Conservation (phyloP, 2,797 vertebrate genomes). For the Tadarida brasiliensis region DNA sequence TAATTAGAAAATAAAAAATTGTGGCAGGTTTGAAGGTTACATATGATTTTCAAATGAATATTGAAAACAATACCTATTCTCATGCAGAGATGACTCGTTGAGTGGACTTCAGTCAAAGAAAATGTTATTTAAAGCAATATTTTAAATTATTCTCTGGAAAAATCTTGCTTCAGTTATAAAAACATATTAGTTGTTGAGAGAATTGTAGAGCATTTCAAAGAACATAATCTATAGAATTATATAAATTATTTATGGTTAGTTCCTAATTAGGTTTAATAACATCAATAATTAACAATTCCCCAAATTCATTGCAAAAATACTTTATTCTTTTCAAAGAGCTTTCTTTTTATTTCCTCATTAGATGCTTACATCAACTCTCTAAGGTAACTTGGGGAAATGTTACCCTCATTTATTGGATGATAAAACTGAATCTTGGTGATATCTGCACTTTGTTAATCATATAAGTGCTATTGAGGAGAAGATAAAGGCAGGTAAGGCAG, state of each 20-base stretch:
- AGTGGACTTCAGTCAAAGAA: constrained; percentile 67
- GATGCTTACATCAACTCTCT: constrained; percentile 28
- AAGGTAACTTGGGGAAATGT: constrained; percentile 10
- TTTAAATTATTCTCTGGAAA: constrained; percentile 63
- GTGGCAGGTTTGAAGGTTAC: not conserved
- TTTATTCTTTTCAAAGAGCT: constrained; percentile 71
- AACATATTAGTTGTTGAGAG: constrained; percentile 57
- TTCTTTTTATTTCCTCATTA: constrained; percentile 57
- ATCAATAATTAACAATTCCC: constrained; percentile 79
- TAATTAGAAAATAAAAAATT: not conserved
- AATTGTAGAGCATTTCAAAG: constrained; percentile 48
- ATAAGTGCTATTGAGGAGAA: not conserved
- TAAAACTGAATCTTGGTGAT: constrained; percentile 2
- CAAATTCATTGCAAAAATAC: constrained; percentile 42
- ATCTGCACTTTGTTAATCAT: not conserved
- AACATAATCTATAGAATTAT: constrained; percentile 67
- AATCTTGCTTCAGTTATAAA: constrained; percentile 61
- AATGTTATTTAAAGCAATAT: constrained; percentile 54
- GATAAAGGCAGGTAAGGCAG: too few species aligned
- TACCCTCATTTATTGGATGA: constrained; percentile 26
- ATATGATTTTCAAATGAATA: constrained; percentile 49
- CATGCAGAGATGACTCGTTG: not conserved
- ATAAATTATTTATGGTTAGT: constrained; percentile 78
- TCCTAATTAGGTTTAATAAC: constrained; percentile 74
- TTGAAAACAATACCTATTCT: constrained; percentile 12